These are phyloP conservation scores for Neolamprologus fasciatus DNA, from an alignment of 2,113 vertebrate species.

Conservation along the genomic window DNA sequence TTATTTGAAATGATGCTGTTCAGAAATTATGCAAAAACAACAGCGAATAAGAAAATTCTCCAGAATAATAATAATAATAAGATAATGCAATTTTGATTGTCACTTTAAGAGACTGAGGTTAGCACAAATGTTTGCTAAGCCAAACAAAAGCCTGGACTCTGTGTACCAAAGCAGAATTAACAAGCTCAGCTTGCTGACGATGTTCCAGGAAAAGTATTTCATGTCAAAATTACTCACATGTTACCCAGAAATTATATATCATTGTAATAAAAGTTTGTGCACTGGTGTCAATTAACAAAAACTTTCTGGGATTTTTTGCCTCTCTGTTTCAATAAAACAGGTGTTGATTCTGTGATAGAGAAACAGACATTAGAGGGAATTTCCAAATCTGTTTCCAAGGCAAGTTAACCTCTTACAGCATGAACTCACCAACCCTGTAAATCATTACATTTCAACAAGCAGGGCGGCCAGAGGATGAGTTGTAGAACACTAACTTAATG, in stretches of 20 bases:
- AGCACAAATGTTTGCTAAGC: neutral
- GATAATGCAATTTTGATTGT: neutral
- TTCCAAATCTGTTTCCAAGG: neutral
- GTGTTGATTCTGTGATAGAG: neutral
- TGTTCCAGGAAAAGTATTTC: neutral
- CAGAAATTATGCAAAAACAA: no score
- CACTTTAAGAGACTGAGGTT: neutral
- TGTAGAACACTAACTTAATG: neutral
- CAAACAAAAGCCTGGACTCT: neutral
- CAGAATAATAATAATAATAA: no score
- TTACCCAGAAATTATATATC: neutral
- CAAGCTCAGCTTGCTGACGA: neutral
- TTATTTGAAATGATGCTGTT: no score
- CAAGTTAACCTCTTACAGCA: neutral
- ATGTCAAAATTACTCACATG: neutral
- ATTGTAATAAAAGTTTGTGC: neutral
- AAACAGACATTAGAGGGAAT: neutral
- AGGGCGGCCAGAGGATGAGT: neutral
- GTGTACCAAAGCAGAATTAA: neutral
- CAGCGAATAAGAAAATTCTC: no score
- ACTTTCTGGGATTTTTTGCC: neutral
- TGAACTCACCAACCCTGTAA: neutral
- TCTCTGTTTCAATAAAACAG: neutral
- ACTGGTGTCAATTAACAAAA: neutral
- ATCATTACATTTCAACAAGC: conserved; percentile 1